Base-by-base conservation (phyloP, 2,888 invertebrate genomes). In the Andrena dorsata region DNA sequence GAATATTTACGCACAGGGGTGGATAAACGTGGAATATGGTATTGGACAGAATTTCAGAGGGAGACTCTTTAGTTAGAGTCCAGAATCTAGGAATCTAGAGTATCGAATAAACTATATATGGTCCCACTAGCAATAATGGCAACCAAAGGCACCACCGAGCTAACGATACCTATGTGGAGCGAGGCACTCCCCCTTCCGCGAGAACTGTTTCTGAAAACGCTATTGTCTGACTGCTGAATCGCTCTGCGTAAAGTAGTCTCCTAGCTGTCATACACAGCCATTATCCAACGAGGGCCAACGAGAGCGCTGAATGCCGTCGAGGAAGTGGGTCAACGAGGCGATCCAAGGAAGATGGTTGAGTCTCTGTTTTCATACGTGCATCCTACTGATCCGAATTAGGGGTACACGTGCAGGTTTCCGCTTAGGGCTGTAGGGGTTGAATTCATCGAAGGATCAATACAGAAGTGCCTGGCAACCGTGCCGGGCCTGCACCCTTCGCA, bases 391-490 rank as follows among this genome's bases (percentile, higher is more conserved):
- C 72, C 73, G 83, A 80, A 85, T 88, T 86, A 81, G 49, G 8
- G 58, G n/a, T 70, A 82, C 84, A 85, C 85, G 84, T 81, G 85
- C 49, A 78, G 86, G 89, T 80, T 88, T 90, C 90, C 58, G 86
- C 74, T 88, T 86, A 85, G 32, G 68, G 30, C 10, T 70, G 32
- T 66, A 68, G 72, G 78, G 76, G 79, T 84, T 77, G 83, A 41
- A 90, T 88, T 86, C 85, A 85, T 82, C 49, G 71, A 76, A 81
- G 69, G 83, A 90, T 90, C 90, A 90, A 90, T 90, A 90, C 84
- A 61, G 61, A 80, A 72, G 60, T 76, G 69, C 72, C 61, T 79
- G 83, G 84, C 81, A 83, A 82, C 87, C 66, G 49, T 13, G n/a
- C 13, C 41, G 26, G 13, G 47, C 23, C 13, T 26, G 23, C 77